Conservation (phyloP, 2,888 invertebrate genomes). For the Aricia artaxerxes region DNA sequence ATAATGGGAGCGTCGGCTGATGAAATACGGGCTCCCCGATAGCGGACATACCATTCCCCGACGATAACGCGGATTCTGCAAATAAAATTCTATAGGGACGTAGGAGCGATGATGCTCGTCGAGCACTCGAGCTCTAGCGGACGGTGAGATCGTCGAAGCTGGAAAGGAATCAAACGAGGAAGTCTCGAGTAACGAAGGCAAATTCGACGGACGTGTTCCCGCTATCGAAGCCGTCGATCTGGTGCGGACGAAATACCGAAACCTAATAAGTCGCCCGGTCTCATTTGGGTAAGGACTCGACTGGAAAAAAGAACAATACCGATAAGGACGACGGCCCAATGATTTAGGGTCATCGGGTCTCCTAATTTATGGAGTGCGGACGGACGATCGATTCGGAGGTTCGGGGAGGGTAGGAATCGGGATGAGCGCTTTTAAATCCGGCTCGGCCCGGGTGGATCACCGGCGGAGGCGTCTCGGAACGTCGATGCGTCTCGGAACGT, state of each 20-base stretch:
- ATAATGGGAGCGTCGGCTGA: slow-evolving; percentile 62
- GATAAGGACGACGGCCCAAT: slow-evolving; percentile 75
- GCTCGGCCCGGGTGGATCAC: slow-evolving; percentile 44
- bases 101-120: background rate
- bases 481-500: slow-evolving; percentile 58
- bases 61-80: slow-evolving; percentile 26
- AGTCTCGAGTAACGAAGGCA: slow-evolving; percentile 63
- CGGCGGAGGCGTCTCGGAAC: slow-evolving; percentile 47
- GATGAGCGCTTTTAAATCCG: slow-evolving; percentile 64
- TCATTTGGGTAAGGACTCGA: slow-evolving; percentile 75
- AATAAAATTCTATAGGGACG: background rate
- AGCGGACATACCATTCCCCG: slow-evolving; percentile 33
- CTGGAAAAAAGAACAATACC: slow-evolving; percentile 69
- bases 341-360: slow-evolving; percentile 79
- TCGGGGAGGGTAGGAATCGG: slow-evolving; percentile 61
- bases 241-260: slow-evolving; percentile 69
- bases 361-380: slow-evolving; percentile 79
- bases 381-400: slow-evolving; percentile 77
- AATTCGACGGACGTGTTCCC: slow-evolving; percentile 46
- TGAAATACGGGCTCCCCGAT: slow-evolving; percentile 65
- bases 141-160: background rate
- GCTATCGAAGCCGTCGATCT: slow-evolving; percentile 73
- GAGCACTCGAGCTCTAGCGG: background rate
- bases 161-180: slow-evolving; percentile 49
- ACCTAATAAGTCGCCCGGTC: slow-evolving; percentile 76